Base-by-base conservation (phyloP, 1,140 invertebrate species). In the Habropoda laboriosa region DNA sequence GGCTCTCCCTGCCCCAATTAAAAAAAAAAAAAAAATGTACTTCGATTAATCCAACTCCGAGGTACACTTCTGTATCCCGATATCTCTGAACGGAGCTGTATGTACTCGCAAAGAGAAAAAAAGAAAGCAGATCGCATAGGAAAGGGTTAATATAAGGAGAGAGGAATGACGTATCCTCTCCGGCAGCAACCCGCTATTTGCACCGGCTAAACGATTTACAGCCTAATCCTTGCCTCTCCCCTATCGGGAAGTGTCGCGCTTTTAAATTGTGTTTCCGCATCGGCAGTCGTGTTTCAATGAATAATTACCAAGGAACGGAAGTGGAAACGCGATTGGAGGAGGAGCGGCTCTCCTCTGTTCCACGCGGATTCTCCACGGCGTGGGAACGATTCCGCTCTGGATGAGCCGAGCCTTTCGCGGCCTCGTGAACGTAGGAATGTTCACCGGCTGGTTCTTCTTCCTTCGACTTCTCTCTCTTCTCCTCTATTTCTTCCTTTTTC, bases 401-500 rank as follows among this genome's bases (percentile, higher is more conserved):
- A 83, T 83, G 67, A 83, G 61, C 58, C 80, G 45, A 60, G 35
- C 42, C 42, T 71, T n/a, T 61, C 66, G 38, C 35, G 58, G 51
- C 71, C 60, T 79, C 63, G 58, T 67, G 53, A 49, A 64, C 79
- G 30, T n/a, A 75, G 82, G 83, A 79, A 85, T 86, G 84, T 66
- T 74, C 83, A 77, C 82, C 74, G 86, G 82, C 85, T 70, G 73
- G n/a, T n/a, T n/a, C 63, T 77, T 82, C 57, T 86, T 82, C 67
- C 53, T 70, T 61, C 81, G 8, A 53, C 45, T 35, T 64, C 67
- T 45, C 4, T 55, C 24, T 64, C 30, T 32, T 45, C 7, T 45
- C 57, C 66, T 45, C 7, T 45, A 13, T 63, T 30, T 47, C 30
- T n/a, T 47, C n/a, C 32, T 61, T 55, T 63, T n/a, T 30, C 24